A percentile compares a stretch with the other conserved stretches of the same genome.
These are phyloP conservation scores for Battus philenor DNA, from an alignment of 1,140 invertebrate genomes.

Conservation along the genomic window DNA sequence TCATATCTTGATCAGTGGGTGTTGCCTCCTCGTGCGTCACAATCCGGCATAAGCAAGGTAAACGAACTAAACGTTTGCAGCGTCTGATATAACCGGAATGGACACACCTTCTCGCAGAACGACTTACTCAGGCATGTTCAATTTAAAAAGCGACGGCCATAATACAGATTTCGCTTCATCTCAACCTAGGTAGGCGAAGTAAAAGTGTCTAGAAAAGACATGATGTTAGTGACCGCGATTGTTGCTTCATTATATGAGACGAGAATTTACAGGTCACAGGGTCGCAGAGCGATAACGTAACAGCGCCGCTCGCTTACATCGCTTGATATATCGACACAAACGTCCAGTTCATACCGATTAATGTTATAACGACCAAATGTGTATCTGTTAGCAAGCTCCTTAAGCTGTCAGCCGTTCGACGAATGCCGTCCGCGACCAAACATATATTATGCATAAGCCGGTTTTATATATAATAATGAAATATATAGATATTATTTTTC, in stretches of 20 bases:
- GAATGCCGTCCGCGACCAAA: background rate
- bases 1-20: constrained; percentile 6
- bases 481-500: too few relatives aligned
- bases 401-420: background rate
- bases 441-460: too few relatives aligned
- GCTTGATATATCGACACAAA: constrained; percentile 13
- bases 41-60: constrained; percentile 3
- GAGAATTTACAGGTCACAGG: constrained; percentile 59
- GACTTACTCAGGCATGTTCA: background rate
- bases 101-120: constrained; percentile 11
- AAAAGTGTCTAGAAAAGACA: constrained; percentile 24
- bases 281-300: constrained; percentile 49
- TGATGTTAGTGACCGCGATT: constrained; percentile 56
- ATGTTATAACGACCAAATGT: background rate
- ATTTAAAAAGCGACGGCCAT: background rate
- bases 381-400: background rate
- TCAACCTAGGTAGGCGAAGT: too few relatives aligned
- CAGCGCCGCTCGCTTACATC: constrained; percentile 31
- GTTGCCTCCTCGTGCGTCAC: constrained; percentile 5
- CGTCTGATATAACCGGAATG: constrained; percentile 14
- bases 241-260: constrained; percentile 57
- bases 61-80: constrained; percentile 11
- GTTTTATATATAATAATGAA: too few relatives aligned
- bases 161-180: too few relatives aligned
- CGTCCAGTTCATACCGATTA: constrained; percentile 22